Evolutionary conservation across 2,797 vertebrate genomes (phyloP), one percentile per base, ranked within the genome.

Genomic region (Bufotes viridis): DNA sequence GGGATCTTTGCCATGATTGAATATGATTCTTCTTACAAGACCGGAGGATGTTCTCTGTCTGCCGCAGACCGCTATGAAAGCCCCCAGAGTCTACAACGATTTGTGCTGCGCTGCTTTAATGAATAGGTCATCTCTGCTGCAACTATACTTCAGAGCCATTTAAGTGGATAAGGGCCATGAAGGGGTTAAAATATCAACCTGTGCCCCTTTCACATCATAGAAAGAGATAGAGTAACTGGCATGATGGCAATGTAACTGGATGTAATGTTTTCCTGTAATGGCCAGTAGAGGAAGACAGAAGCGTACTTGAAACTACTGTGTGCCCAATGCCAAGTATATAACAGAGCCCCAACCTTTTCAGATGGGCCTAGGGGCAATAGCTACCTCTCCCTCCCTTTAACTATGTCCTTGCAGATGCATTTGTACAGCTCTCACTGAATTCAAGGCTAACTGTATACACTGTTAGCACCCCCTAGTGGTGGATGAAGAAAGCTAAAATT

Each of bases 1-100:
- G 92, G 92, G 91, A 92, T 91, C 87, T 93, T 93, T 93, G 91
- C 92, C 87, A 94, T 93, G 92, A 94, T 92, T 93, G 92, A 94
- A 93, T 94, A 92, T 93, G 92, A 92, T 85, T 93, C 84, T 92
- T 91, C 85, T 91, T 92, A 91, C 86, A 92, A 93, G 90, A 92
- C 87, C 82, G 91, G 90, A 76, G 88, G 58, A 78, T 90, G 82
- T 85, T 86, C 78, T 87, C 90, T 87, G 51, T 85, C 69, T 67
- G 83, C 67, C 87, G 24, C 34, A 89, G 85, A 92, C 88, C 90
- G 92, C 84, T 89, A 88, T 90, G 93, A 92, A 91, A 87, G 14
- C 89, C 34, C 67, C 14, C 29, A 70, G 60, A 69, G 74, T 88
- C 70, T 81, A 18, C 3, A 67, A 57, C 74, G 20, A 29, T 34